phyloP scores from a whole-genome alignment of 2,797 vertebrate species.

The Argya squamiceps region DNA sequence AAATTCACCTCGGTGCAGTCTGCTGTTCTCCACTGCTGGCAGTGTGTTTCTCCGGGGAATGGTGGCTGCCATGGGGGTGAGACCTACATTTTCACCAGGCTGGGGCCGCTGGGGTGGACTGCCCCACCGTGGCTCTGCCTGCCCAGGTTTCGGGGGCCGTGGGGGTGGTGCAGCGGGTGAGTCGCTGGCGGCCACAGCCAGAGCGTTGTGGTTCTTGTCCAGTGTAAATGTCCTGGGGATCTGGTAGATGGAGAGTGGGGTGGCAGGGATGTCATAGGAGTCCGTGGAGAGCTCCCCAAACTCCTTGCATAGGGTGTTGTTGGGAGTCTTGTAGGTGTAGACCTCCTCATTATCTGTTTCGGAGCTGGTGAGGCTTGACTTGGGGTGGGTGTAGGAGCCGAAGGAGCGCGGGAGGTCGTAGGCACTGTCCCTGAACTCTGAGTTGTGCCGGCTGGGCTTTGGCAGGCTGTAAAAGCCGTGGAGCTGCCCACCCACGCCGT shows the following conservation, averaged over 20 bases:
- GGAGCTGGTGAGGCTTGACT: constrained; percentile 78
- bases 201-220: constrained; percentile 95
- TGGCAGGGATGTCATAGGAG: constrained; percentile 87
- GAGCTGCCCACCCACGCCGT: constrained; percentile 87
- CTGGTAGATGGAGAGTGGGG: constrained; percentile 91
- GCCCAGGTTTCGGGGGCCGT: constrained; percentile 90
- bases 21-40: constrained; percentile 92
- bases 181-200: constrained; percentile 82
- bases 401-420: constrained; percentile 89
- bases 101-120: constrained; percentile 85
- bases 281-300: constrained; percentile 85
- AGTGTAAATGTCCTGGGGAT: constrained; percentile 90
- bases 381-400: constrained; percentile 82
- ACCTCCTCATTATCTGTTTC: constrained; percentile 89
- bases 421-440: constrained; percentile 83
- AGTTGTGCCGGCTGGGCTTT: constrained; percentile 87
- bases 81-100: constrained; percentile 76
- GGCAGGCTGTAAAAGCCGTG: constrained; percentile 95
- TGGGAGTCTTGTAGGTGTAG: constrained; percentile 94
- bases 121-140: constrained; percentile 86
- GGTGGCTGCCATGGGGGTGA: constrained; percentile 78
- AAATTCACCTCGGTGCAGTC: constrained; percentile 89
- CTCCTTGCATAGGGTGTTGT: constrained; percentile 87
- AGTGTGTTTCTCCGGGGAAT: constrained; percentile 95
- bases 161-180: constrained; percentile 86